Evolutionary conservation across 2,113 vertebrate species (phyloP), one percentile per base, ranked within the genome.

Genomic region (Clarias batrachus): DNA sequence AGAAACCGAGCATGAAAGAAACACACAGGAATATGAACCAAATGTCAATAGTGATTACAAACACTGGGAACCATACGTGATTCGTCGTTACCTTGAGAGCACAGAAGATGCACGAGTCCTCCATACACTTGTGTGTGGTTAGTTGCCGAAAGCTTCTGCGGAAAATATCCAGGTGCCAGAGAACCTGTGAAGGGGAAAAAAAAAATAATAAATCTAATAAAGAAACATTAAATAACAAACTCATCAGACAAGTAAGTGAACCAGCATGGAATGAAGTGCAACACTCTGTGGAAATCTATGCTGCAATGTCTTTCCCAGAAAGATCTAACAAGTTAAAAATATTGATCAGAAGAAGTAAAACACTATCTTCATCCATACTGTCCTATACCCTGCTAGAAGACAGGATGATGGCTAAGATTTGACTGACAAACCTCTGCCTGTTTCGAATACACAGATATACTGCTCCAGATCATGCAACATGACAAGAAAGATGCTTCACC

Each of bases 91-190:
- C 97, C 95, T 97, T 97, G 71, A 97, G 96, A 91, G 97, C 97
- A 93, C 97, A 97, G 92, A 97, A 97, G 91, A 97, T 97, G 87
- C 97, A 97, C 83, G 96, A 97, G 88, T 97, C 97, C 0, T 96
- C 96, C 96, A 97, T 96, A 89, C 97, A 97, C 83, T 96, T 97
- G 91, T 97, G 97, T 0, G 91, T 95, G 33, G 95, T 96, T 74
- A 97, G 94, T 86, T 97, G 97, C 30, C 96, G 93, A 90, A 97
- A 97, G 89, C 97, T 97, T 89, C 97, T 95, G 57, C 96, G 96
- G 89, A 97, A 97, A 91, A 97, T 97, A 89, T 97, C 97, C 87
- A 97, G 92, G 85, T 97, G 97, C 97, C 96, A 97, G 79, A 97
- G 95, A 91, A 97, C 97, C 97, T 97, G 90, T 27, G 10, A 66